A percentile compares a stretch with the other conserved stretches of the same genome.
Conservation (phyloP, 2,888 invertebrate genomes). For the Lutraria lutraria region DNA sequence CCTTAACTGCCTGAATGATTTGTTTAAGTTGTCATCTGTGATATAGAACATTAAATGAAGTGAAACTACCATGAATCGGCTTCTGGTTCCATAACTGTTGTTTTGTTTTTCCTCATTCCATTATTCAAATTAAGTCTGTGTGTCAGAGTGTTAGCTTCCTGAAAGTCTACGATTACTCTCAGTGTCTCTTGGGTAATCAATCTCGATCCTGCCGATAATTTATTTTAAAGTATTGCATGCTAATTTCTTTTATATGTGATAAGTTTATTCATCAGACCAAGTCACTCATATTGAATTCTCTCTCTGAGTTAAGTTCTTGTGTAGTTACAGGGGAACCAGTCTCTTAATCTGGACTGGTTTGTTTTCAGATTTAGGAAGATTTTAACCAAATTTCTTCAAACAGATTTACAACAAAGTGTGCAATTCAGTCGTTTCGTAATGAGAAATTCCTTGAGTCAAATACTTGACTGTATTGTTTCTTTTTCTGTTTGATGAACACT, state of each 20-base stretch:
- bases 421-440: no score
- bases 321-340: no score
- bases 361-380: no score
- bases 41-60: background rate
- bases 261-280: background rate
- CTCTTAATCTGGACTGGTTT: no score
- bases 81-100: background rate
- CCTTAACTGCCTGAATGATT: background rate
- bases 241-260: background rate
- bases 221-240: slow-evolving; percentile 3
- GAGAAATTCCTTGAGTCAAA: no score
- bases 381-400: no score
- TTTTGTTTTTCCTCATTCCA: no score
- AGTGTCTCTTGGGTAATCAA: background rate
- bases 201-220: slow-evolving; percentile 1
- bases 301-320: no score
- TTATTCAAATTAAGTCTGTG: background rate
- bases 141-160: background rate
- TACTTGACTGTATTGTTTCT: no score
- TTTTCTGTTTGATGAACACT: no score
- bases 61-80: background rate
- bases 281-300: no score
- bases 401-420: no score
- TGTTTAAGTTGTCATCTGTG: background rate
- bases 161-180: background rate